Evolutionary conservation across 2,113 vertebrate species (phyloP).

Genomic region (Candoia aspera): DNA sequence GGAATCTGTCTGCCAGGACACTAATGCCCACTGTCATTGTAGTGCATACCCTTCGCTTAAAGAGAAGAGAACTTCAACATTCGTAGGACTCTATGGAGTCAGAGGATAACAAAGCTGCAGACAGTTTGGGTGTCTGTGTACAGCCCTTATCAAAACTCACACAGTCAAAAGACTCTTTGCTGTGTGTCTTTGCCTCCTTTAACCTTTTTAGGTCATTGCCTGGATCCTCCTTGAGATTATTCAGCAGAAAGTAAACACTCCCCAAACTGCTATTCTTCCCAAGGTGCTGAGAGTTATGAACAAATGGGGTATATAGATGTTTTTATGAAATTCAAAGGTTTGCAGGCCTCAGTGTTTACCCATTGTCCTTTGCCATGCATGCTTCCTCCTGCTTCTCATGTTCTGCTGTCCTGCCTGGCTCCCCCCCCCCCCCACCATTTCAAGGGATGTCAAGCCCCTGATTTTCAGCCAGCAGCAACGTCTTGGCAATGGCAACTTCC

Average conservation of each 20-base stretch:
- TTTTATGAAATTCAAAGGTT: neutral
- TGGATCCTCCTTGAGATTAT: slow-evolving; percentile 3
- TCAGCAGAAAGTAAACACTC: slow-evolving; percentile 21
- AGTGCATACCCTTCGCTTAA: neutral
- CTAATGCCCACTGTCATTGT: neutral
- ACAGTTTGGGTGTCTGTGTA: neutral
- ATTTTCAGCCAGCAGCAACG: neutral
- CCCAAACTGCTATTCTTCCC: slow-evolving; percentile 18
- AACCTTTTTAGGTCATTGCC: neutral
- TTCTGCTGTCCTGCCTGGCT: neutral
- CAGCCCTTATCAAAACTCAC: neutral
- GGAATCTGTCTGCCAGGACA: neutral
- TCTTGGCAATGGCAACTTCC: neutral
- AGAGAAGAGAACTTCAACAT: neutral
- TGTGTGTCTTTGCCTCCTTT: neutral
- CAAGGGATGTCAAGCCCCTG: neutral
- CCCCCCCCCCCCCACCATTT: neutral
- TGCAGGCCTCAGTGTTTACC: neutral
- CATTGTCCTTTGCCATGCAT: neutral
- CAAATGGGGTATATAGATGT: neutral
- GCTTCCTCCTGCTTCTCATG: neutral
- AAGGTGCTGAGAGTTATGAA: neutral
- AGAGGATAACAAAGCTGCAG: neutral
- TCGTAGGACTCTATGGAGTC: neutral
- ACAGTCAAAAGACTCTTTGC: neutral